Evolutionary conservation across 2,113 vertebrate species (phyloP), one percentile per base, ranked within the genome.

Genomic region (Hirundichthys speculiger): DNA sequence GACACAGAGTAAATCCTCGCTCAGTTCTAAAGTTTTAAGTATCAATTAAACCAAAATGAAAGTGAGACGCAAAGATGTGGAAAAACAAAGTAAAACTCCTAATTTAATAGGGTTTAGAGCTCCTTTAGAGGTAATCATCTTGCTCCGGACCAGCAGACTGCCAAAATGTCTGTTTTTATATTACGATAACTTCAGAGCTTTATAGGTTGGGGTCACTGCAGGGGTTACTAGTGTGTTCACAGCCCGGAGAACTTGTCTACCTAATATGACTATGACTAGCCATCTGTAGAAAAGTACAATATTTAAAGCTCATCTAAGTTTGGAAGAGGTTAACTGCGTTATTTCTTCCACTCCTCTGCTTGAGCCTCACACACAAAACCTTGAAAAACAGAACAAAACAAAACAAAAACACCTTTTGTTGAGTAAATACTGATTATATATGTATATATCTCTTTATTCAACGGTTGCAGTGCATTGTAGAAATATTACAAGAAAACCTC

Each of bases 401-500:
- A 64, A 65, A 43, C 63, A 79, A 69, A 71, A 77, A 70, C 59
- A 27, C 70, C 22, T 77, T 63, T 51, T 80, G 54, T 70, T 66
- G 65, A 82, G 77, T 83, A 83, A 51, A 60, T 65, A 54, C 53
- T 64, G 55, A 76, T 49, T 80, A 82, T 79, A 80, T 75, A 80
- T 71, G 43, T 19, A 45, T 45, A 89, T 68, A 67, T 65, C 53
- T 47, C 51, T 58, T 86, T 55, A 70, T 43, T 30, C 66, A 52
- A 77, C 64, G 50, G 56, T 60, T 83, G 77, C 58, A 54, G 77
- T 86, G 81, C 64, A 73, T 80, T 73, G 75, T 69, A 86, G 82
- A 90, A 90, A 91, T 85, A 86, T 80, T 89, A 75, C 81, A 70
- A 82, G 84, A 71, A 84, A 75, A 87, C 65, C 22, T 80, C 40